These are phyloP conservation scores for Centropus unirufus DNA, from an alignment of 2,113 vertebrate genomes.

Conservation along the genomic window DNA sequence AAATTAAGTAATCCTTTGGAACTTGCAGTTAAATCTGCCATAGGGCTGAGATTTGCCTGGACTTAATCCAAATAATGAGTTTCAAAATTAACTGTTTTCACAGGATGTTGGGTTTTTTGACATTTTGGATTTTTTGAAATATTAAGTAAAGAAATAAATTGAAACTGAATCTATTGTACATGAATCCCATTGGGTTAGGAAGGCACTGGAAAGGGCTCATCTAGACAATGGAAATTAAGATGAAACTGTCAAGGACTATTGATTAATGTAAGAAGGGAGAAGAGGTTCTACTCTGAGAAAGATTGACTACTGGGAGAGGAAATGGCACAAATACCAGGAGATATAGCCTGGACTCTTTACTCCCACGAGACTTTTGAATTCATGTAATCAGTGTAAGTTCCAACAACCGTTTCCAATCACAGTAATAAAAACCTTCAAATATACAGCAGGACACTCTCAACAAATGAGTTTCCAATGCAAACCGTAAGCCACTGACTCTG, in stretches of 20 bases:
- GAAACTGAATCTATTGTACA: background rate
- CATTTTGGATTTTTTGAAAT: background rate
- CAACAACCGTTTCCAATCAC: background rate
- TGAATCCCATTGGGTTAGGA: background rate
- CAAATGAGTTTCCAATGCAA: background rate
- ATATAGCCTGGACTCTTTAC: background rate
- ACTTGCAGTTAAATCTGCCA: constrained; percentile 11
- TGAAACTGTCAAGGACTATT: background rate
- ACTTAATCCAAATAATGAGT: constrained; percentile 20
- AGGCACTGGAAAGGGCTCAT: background rate
- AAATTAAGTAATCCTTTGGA: constrained; percentile 62
- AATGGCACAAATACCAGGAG: background rate
- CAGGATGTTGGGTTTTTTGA: background rate
- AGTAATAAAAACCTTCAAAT: background rate
- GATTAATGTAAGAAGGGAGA: background rate
- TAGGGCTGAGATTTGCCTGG: constrained; percentile 32
- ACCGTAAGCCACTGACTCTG: background rate
- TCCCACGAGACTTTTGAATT: background rate
- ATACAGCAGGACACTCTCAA: background rate
- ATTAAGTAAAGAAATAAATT: constrained; percentile 11
- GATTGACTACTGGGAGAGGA: background rate
- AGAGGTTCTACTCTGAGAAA: background rate
- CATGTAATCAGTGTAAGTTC: background rate
- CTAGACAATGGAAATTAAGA: background rate
- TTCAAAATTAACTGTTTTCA: constrained; percentile 42